Evolutionary conservation across 2,113 vertebrate genomes (phyloP), one percentile per base, ranked within the genome.

Genomic region (Saiga tatarica): DNA sequence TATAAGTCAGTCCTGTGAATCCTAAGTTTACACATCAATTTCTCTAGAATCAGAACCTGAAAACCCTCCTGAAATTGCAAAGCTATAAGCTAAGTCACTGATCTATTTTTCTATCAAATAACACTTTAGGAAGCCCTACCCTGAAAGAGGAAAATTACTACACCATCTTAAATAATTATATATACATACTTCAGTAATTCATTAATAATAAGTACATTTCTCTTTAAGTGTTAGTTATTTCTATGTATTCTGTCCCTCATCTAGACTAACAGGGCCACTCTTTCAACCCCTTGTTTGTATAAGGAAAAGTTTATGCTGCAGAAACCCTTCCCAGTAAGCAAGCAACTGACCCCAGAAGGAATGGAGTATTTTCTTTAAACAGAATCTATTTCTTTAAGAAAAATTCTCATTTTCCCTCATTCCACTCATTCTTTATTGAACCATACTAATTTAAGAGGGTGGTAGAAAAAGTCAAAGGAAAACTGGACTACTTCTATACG

Each of bases 181-280:
- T 7, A 89, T 60, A 82, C n/a, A 59, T 50, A 79, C 52, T 57
- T 91, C 42, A 82, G 45, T 83, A 83, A 87, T 89, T 39, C 36
- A 92, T 42, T 76, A 74, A 94, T 28, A 94, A 81, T 14, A 94
- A 62, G 42, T 57, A 82, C 6, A 87, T 19, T 55, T 53, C 4
- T 50, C 62, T 87, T 67, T 71, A 50, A 87, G 26, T 89, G 7
- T 42, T 39, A 87, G n/a, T 53, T 78, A 93, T 90, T 87, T 85
- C 42, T 89, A 92, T 53, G 91, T 67, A 89, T 83, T 76, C 85
- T 92, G 47, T 59, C n/a, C n/a, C 89, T 97, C 78, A 90, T 60
- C 30, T 50, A 90, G n/a, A 90, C 82, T 89, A 47, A 90, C 21
- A 59, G 60, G 71, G 81, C 71, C 95, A 94, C 42, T 76, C 67